Conservation (phyloP, 2,888 invertebrate species). For the Epistrophe eligans region DNA sequence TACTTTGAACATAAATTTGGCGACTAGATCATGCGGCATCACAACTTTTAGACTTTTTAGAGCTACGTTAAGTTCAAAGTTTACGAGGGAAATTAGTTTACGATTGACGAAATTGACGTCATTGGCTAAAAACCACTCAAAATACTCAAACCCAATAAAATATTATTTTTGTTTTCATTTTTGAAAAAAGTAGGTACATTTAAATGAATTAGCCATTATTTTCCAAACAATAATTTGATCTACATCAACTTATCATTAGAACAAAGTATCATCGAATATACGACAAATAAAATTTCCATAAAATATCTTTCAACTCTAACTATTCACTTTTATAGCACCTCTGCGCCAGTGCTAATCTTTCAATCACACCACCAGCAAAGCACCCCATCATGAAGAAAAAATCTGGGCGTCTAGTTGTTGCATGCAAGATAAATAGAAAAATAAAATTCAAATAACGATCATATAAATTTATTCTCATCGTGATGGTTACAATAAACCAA, state of each 20-base stretch:
- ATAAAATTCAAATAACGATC: conserved; percentile 37
- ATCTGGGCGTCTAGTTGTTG: conserved; percentile 24
- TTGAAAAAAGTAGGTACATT: too few relatives aligned
- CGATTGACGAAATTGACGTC: too few relatives aligned
- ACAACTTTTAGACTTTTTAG: too few relatives aligned
- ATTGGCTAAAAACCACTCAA: too few relatives aligned
- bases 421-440: conserved; percentile 5
- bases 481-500: conserved; percentile 22
- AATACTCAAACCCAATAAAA: too few relatives aligned
- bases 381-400: not conserved
- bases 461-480: conserved; percentile 64
- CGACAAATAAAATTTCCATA: conserved; percentile 38
- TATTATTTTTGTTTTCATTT: too few relatives aligned
- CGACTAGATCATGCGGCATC: too few relatives aligned
- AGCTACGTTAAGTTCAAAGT: too few relatives aligned
- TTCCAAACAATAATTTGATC: not conserved
- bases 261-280: conserved; percentile 25
- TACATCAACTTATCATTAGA: not conserved
- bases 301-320: conserved; percentile 32
- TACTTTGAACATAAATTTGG: too few relatives aligned
- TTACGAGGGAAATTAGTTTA: too few relatives aligned
- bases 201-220: not conserved
- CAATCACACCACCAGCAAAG: not conserved
- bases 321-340: conserved; percentile 8
- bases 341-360: conserved; percentile 22